These are phyloP conservation scores for Oreonectes daqikongensis DNA, from an alignment of 2,797 vertebrate genomes.

Conservation along the genomic window DNA sequence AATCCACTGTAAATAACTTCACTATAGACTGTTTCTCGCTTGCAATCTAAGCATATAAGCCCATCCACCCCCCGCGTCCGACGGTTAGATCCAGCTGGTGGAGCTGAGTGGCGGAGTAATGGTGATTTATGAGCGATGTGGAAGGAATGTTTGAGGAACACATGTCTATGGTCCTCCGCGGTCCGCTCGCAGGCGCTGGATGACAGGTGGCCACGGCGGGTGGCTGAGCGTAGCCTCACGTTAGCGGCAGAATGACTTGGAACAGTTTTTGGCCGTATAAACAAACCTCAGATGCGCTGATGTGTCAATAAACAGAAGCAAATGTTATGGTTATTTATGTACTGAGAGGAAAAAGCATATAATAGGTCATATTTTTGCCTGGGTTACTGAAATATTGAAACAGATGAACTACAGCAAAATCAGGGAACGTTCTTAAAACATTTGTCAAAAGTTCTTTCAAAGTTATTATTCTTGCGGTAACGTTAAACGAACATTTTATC, in stretches of 20 bases:
- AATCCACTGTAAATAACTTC: background rate
- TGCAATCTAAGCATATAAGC: background rate
- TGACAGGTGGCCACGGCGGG: conserved; percentile 22
- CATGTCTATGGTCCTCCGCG: conserved; percentile 11
- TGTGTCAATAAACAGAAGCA: conserved; percentile 17
- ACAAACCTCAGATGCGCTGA: background rate
- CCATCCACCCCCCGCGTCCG: background rate
- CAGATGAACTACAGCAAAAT: background rate
- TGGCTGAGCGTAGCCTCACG: conserved; percentile 67
- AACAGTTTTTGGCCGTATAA: background rate
- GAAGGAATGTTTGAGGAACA: conserved; percentile 42
- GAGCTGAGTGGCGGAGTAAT: conserved; percentile 28
- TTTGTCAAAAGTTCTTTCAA: no score
- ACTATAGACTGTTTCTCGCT: background rate
- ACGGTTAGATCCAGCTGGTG: conserved; percentile 22
- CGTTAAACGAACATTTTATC: no score
- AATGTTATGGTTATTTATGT: conserved; percentile 12
- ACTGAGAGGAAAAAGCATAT: background rate
- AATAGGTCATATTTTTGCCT: background rate
- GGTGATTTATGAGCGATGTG: conserved; percentile 41
- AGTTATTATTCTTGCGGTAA: no score
- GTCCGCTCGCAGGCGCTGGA: background rate
- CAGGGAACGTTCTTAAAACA: no score
- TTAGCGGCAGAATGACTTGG: conserved; percentile 31
- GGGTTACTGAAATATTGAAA: background rate